A percentile compares a stretch with the other conserved stretches of the same genome.
These are phyloP conservation scores for Oreotrochilus melanogaster DNA, from an alignment of 2,113 vertebrate genomes.

Conservation along the genomic window DNA sequence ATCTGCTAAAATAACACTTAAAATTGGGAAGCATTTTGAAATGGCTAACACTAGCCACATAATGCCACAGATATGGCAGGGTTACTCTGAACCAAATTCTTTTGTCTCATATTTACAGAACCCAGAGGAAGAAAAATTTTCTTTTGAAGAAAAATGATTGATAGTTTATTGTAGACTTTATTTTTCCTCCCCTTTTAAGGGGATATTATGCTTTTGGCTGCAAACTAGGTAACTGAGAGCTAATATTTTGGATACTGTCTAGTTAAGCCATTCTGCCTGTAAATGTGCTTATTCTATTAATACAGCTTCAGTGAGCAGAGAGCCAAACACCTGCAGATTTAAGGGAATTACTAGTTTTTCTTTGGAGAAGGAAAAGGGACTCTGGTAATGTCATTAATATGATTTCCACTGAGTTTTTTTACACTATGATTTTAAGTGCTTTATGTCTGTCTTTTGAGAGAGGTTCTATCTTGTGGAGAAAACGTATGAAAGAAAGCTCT, in stretches of 20 bases:
- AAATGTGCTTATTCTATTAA: neutral
- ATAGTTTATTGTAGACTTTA: neutral
- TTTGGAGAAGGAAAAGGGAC: neutral
- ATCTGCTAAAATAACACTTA: neutral
- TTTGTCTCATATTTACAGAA: neutral
- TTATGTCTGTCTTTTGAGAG: neutral
- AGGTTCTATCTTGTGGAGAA: neutral
- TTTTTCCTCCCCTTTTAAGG: neutral
- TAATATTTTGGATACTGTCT: neutral
- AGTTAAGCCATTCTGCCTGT: neutral
- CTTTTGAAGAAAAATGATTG: neutral
- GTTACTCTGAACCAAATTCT: neutral
- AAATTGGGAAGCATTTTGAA: neutral
- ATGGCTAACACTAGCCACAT: neutral
- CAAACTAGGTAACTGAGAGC: neutral
- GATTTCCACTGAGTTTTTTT: neutral
- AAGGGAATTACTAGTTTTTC: neutral
- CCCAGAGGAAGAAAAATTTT: neutral
- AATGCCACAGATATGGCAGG: neutral
- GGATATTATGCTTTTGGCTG: neutral
- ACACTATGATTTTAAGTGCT: neutral
- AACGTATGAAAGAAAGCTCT: neutral
- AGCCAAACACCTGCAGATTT: neutral
- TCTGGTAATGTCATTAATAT: neutral
- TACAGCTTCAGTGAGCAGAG: neutral